Conservation (phyloP, 2,797 vertebrate genomes). For the Peromyscus nudipes region DNA sequence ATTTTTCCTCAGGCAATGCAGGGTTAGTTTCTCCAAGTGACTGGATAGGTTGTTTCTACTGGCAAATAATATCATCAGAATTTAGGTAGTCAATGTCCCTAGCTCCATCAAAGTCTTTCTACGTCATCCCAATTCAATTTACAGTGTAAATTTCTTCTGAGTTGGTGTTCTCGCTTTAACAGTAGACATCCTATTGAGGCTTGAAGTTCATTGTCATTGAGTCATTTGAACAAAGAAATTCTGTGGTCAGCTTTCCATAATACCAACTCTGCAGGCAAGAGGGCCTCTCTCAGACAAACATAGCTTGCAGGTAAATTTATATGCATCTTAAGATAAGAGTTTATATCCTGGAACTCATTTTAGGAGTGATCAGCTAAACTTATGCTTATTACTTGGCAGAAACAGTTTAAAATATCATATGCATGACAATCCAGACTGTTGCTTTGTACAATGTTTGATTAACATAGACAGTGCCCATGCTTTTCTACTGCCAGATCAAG, state of each 20-base stretch:
- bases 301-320: neutral
- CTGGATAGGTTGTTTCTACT: neutral
- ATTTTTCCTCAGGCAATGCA: neutral
- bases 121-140: neutral
- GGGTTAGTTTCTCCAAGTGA: neutral
- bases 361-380: neutral
- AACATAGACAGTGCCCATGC: neutral
- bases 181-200: neutral
- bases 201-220: neutral
- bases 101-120: neutral
- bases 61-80: neutral
- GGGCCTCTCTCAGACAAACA: neutral
- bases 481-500: neutral
- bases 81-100: neutral
- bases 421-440: neutral
- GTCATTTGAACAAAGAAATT: neutral
- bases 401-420: neutral
- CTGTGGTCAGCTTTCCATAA: neutral
- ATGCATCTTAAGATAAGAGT: neutral
- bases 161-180: neutral
- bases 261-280: neutral
- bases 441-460: neutral
- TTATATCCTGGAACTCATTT: neutral
- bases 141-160: neutral
- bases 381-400: neutral